These are phyloP conservation scores for Melieria picta DNA, from an alignment of 2,888 invertebrate genomes.

Conservation along the genomic window DNA sequence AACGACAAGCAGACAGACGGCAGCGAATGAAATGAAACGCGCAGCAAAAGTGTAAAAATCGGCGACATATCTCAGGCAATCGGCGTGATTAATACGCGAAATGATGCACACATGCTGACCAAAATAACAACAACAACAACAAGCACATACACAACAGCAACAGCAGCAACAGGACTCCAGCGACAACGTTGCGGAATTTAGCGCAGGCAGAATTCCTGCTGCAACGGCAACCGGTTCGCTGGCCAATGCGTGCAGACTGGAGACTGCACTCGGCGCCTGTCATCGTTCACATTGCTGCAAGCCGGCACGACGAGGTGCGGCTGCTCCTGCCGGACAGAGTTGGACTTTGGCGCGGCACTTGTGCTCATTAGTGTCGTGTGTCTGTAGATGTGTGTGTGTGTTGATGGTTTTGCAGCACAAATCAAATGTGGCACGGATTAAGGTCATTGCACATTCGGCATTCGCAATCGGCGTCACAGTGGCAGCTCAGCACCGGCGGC, in stretches of 20 bases:
- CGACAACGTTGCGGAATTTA: too few species aligned
- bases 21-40: neutral
- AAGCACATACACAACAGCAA: neutral
- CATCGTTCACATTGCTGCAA: too few species aligned
- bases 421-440: constrained; percentile 47
- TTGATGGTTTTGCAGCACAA: constrained; percentile 50
- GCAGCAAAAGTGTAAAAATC: constrained; percentile 27
- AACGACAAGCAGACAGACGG: neutral
- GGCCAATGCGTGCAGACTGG: too few species aligned
- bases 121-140: neutral
- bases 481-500: neutral
- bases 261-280: too few species aligned
- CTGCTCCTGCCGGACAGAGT: too few species aligned
- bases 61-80: constrained; percentile 23
- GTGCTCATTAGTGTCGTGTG: constrained; percentile 19
- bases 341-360: too few species aligned
- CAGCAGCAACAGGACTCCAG: neutral
- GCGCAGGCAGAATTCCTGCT: neutral
- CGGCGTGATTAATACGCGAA: constrained; percentile 32
- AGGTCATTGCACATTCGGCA: constrained; percentile 25
- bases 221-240: neutral
- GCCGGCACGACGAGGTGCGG: too few species aligned
- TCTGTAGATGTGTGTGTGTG: constrained; percentile 33
- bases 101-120: neutral
- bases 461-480: neutral